Evolutionary conservation across 37 sponge, comb jelly and placozoan genomes (phyloP), one percentile per base, ranked within the genome.

Genomic region (Theonella swinhoei): DNA sequence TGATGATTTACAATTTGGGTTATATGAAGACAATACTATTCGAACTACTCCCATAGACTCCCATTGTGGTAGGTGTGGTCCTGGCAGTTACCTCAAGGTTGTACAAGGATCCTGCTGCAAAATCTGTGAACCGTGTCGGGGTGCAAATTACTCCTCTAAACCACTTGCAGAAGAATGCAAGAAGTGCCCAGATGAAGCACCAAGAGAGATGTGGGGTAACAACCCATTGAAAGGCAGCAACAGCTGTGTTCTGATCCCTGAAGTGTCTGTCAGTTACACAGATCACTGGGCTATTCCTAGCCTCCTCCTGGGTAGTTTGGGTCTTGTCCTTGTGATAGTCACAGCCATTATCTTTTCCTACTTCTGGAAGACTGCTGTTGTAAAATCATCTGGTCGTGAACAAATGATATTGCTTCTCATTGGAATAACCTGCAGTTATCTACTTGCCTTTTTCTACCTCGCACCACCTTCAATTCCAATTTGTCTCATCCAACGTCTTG

Each of bases 301-400:
- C 0, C 69, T 87, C 24, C 63, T 87, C 2, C 39, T 90, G 40
- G 87, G 91, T 28, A n/a, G 64, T 0, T n/a, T 90, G 26, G 88
- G 88, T 17, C 43, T 90, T 4, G 42, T 84, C 38, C 62, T 25
- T 20, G 82, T 90, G 3, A 78, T 22, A 2, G 39, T 75, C 0
- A 74, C 82, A 0, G 32, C 23, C 23, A 34, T 80, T 17, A 73
- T 83, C 14, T 90, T 88, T 38, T 59, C 37, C 23, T 60, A 70
- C 39, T 78, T 59, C 64, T 90, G 85, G 82, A 87, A 79, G 17
- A 87, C 91, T 4, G 73, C 94, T 5, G 79, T 94, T 22, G 88
- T 94, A n/a, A 90, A 90, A 40, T 90, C 94, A 14, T 94, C 94
- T 30, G 90, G 94, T 23, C 68, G 94, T 11, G 94, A 94, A 62